Conservation (phyloP, 1,140 invertebrate species). For the Prorops nasuta region DNA sequence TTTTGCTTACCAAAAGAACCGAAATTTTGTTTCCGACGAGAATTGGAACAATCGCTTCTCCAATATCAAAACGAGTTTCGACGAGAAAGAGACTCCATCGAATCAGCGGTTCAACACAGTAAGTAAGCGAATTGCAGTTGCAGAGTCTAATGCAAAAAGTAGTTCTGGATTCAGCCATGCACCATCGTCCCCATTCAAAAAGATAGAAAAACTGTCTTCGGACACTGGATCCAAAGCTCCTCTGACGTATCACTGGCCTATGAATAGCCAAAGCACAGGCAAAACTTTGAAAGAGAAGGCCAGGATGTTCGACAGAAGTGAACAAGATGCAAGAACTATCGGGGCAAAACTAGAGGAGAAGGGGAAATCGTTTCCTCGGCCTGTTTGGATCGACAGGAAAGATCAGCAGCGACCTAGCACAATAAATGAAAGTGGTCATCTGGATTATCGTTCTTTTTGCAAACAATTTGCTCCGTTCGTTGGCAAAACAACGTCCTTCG, state of each 20-base stretch:
- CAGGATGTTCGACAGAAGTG: conserved; percentile 46
- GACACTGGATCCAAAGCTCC: conserved; percentile 11
- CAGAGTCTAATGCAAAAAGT: not conserved
- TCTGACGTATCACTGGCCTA: conserved; percentile 25
- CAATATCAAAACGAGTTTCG: conserved; percentile 83
- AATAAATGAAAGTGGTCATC: conserved; percentile 27
- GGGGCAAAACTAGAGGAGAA: conserved; percentile 1
- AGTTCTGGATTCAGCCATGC: conserved; percentile 41
- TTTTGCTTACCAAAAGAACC: conserved; percentile 35
- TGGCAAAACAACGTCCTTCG: conserved; percentile 15
- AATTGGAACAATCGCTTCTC: conserved; percentile 81
- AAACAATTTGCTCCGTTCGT: conserved; percentile 37
- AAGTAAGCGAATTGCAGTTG: not conserved
- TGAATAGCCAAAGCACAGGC: conserved; percentile 18
- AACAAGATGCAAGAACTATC: not conserved
- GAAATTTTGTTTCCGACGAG: conserved; percentile 39
- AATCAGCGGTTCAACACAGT: not conserved
- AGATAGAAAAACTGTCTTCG: conserved; percentile 35
- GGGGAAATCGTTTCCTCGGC: conserved; percentile 14
- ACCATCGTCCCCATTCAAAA: conserved; percentile 47
- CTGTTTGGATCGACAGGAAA: conserved; percentile 26
- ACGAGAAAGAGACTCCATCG: conserved; percentile 47
- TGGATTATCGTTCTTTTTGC: conserved; percentile 37
- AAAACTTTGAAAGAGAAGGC: conserved; percentile 30
- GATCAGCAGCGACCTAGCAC: conserved; percentile 29